A percentile compares a stretch with the other conserved stretches of the same genome.
These are phyloP conservation scores for Cephonodes hylas DNA, from an alignment of 2,888 invertebrate species.

Conservation along the genomic window DNA sequence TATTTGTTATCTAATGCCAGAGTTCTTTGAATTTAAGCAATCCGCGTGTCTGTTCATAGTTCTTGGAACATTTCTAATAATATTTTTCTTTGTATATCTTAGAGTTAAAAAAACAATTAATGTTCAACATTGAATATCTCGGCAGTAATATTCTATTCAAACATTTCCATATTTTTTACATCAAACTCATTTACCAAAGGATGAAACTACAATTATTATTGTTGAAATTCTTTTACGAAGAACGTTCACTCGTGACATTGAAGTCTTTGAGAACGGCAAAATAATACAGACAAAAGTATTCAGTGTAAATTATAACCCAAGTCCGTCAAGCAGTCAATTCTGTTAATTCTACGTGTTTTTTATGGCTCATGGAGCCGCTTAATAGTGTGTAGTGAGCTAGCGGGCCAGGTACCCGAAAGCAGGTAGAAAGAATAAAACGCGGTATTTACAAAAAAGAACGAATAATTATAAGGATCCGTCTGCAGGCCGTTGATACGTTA, in stretches of 20 bases:
- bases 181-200: conserved; percentile 23
- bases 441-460: conserved; percentile 41
- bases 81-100: background rate
- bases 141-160: conserved; percentile 22
- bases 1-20: too few relatives aligned
- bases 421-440: conserved; percentile 62
- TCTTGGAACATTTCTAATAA: background rate
- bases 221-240: conserved; percentile 1
- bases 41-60: conserved; percentile 20
- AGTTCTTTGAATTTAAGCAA: background rate
- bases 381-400: conserved; percentile 70
- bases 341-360: conserved; percentile 62
- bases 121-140: conserved; percentile 23
- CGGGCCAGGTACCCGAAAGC: conserved; percentile 62
- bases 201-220: background rate
- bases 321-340: conserved; percentile 48
- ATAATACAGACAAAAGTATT: conserved; percentile 36
- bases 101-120: conserved; percentile 17
- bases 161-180: conserved; percentile 27
- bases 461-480: conserved; percentile 43
- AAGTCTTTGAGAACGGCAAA: conserved; percentile 10
- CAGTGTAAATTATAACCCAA: conserved; percentile 52
- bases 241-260: conserved; percentile 13
- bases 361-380: conserved; percentile 65
- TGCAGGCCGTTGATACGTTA: conserved; percentile 42